Evolutionary conservation across 1,140 invertebrate genomes (phyloP).

Genomic region (Diplogasteroides magnus): DNA sequence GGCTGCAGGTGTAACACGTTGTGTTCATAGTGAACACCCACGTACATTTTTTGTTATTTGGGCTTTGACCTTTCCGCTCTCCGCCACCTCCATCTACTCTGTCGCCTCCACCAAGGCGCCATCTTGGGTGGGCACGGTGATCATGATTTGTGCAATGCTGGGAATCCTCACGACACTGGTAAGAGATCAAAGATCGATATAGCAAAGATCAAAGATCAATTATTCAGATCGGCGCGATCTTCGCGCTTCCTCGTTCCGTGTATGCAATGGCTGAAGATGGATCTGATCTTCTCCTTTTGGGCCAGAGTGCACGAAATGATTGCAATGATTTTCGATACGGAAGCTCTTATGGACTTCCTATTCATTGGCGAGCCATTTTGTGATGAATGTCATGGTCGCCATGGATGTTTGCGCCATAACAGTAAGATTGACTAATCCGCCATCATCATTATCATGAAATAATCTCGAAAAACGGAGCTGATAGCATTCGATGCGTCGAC

Average conservation of each 20-base stretch:
- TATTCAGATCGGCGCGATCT: constrained; percentile 72
- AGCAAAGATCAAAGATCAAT: background rate
- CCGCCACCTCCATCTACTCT: background rate
- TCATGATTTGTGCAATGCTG: constrained; percentile 78
- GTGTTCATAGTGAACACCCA: too few relatives aligned
- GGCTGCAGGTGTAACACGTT: too few relatives aligned
- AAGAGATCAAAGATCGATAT: background rate
- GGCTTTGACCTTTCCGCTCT: background rate
- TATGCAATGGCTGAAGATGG: constrained; percentile 87
- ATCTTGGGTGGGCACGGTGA: constrained; percentile 57
- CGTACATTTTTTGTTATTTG: background rate
- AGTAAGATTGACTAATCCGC: too few relatives aligned
- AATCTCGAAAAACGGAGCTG: too few relatives aligned
- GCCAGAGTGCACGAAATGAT: constrained; percentile 69
- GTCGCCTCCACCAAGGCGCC: background rate
- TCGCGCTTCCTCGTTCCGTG: constrained; percentile 76
- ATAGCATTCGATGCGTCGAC: too few relatives aligned
- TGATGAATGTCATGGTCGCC: background rate
- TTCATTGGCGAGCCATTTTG: background rate
- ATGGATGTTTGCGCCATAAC: background rate
- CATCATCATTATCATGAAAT: background rate
- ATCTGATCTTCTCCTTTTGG: constrained; percentile 70
- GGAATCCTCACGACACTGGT: constrained; percentile 74
- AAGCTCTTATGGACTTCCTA: constrained; percentile 65
- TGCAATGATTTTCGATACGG: constrained; percentile 77